Percentiles rank a stretch among this genome's conserved stretches.
Conservation (phyloP, 2,113 vertebrate species). For the Gobio gobio region DNA sequence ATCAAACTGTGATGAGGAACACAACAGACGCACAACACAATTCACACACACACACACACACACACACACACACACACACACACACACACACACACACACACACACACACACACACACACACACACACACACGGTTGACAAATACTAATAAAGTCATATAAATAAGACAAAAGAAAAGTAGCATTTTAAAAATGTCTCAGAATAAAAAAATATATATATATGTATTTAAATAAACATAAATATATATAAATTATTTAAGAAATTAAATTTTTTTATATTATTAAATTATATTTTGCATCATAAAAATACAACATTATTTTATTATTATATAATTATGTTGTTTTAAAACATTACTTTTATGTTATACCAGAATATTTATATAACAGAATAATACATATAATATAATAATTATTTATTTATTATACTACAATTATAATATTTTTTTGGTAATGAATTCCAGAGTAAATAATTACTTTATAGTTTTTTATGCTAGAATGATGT, state of each 20-base stretch:
- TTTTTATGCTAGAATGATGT: too few species aligned
- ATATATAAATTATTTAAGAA: too few species aligned
- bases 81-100: slow-evolving; percentile 30
- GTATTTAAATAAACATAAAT: too few species aligned
- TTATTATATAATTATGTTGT: neutral
- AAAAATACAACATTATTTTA: neutral
- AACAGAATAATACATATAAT: too few species aligned
- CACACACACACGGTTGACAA: neutral
- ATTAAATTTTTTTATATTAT: too few species aligned
- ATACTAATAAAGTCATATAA: neutral
- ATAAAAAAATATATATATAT: too few species aligned
- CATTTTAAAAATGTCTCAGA: neutral
- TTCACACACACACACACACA: neutral
- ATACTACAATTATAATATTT: neutral
- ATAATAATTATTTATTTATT: neutral
- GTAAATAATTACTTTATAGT: too few species aligned
- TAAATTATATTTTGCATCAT: too few species aligned
- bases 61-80: slow-evolving; percentile 17
- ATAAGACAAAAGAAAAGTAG: neutral
- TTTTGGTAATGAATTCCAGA: neutral
- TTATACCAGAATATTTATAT: too few species aligned
- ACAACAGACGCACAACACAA: slow-evolving; percentile 3
- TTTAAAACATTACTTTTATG: neutral
- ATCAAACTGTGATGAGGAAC: slow-evolving; percentile 36
- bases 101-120: slow-evolving; percentile 24